phyloP scores from a whole-genome alignment of 2,113 vertebrate species.

The Tautogolabrus adspersus region DNA sequence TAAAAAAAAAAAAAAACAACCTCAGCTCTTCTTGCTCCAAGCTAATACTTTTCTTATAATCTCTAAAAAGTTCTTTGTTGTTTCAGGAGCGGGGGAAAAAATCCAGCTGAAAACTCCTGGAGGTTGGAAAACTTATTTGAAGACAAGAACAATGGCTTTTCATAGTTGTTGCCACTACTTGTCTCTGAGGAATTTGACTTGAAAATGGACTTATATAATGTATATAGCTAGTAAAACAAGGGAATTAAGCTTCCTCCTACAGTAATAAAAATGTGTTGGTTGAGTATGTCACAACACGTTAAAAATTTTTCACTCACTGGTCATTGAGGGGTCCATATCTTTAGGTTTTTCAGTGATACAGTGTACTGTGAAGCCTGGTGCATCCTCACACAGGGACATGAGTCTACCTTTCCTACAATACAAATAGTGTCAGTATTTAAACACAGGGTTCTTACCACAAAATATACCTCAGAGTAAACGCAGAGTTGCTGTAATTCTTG shows the following conservation, averaged over 20 bases:
- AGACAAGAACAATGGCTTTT: constrained; percentile 74
- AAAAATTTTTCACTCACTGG: constrained; percentile 74
- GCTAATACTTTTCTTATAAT: constrained; percentile 67
- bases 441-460: constrained; percentile 86
- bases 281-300: constrained; percentile 75
- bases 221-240: constrained; percentile 82
- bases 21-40: constrained; percentile 52
- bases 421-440: constrained; percentile 83
- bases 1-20: constrained; percentile 16
- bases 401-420: constrained; percentile 82
- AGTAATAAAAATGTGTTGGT: constrained; percentile 78
- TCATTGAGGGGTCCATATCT: constrained; percentile 76
- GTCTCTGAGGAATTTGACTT: constrained; percentile 72
- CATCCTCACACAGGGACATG: constrained; percentile 68
- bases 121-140: constrained; percentile 50
- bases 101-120: constrained; percentile 50
- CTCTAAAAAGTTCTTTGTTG: constrained; percentile 48
- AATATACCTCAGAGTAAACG: constrained; percentile 87
- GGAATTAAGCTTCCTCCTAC: constrained; percentile 76
- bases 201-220: constrained; percentile 79
- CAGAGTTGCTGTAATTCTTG: constrained; percentile 83
- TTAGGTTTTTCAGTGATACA: constrained; percentile 79
- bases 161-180: constrained; percentile 45
- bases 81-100: constrained; percentile 49
- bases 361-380: constrained; percentile 81